A percentile compares a stretch with the other conserved stretches of the same genome.
These are phyloP conservation scores for Taenaris catops DNA, from an alignment of 2,888 invertebrate genomes.

Conservation along the genomic window DNA sequence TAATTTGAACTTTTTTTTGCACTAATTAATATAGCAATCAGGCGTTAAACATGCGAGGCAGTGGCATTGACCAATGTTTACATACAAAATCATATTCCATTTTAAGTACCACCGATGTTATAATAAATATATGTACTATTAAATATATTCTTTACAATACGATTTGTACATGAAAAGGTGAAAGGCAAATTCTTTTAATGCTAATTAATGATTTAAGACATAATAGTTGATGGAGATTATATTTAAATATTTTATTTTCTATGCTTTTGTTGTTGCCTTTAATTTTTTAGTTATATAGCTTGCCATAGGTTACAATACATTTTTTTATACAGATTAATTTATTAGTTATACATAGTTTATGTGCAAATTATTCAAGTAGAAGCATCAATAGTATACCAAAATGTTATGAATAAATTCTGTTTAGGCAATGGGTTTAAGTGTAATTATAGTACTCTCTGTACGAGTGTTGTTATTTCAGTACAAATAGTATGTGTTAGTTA, in stretches of 20 bases:
- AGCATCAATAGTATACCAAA: slow-evolving; percentile 1
- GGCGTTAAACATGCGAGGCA: slow-evolving; percentile 12
- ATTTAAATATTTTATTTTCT: slow-evolving; percentile 4
- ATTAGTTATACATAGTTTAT: not conserved
- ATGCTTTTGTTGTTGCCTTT: not conserved
- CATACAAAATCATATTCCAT: slow-evolving; percentile 1
- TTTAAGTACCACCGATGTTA: not conserved
- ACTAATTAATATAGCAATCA: slow-evolving; percentile 17
- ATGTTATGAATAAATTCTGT: not conserved
- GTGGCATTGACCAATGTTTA: no score
- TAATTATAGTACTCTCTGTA: slow-evolving; percentile 8
- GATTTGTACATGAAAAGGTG: no score
- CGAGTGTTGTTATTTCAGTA: slow-evolving; percentile 17
- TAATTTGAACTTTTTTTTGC: slow-evolving; percentile 19
- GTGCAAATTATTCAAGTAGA: slow-evolving; percentile 1
- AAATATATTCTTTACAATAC: no score
- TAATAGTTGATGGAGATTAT: slow-evolving; percentile 8
- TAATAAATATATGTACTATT: no score
- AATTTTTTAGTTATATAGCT: slow-evolving; percentile 7
- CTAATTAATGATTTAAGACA: not conserved
- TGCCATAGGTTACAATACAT: slow-evolving; percentile 10
- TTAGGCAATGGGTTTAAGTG: slow-evolving; percentile 9
- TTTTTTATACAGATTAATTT: not conserved
- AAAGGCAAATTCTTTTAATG: not conserved
- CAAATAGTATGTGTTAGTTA: slow-evolving; percentile 16